phyloP scores from a whole-genome alignment of 2,113 vertebrate genomes.

The Anas platyrhynchos region DNA sequence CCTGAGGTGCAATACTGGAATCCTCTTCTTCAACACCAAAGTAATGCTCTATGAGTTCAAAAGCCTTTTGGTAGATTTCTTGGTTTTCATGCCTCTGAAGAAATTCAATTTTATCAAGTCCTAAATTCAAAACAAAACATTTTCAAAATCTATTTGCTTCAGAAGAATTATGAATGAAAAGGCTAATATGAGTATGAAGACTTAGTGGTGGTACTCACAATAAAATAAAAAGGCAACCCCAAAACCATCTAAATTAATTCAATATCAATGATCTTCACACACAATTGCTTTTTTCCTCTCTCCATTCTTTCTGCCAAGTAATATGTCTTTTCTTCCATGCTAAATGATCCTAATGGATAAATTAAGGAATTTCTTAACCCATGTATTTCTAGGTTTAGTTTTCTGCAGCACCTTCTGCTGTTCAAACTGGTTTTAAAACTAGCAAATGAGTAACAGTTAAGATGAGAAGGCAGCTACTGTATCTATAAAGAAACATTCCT shows the following conservation, averaged over 20 bases:
- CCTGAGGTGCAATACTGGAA: slow-evolving; percentile 86
- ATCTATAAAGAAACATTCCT: neutral
- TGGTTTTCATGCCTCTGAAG: slow-evolving; percentile 92
- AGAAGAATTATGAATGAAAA: neutral
- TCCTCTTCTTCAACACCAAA: slow-evolving; percentile 92
- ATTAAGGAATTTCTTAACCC: neutral
- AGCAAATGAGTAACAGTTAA: neutral
- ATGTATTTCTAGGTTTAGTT: neutral
- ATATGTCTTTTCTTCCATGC: neutral
- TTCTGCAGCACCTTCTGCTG: neutral
- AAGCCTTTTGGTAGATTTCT: slow-evolving; percentile 92
- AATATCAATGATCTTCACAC: accelerated
- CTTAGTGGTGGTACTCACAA: neutral
- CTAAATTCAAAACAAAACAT: slow-evolving; percentile 69
- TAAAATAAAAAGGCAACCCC: neutral
- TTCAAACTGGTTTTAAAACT: neutral
- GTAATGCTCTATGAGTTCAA: slow-evolving; percentile 90
- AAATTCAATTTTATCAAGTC: slow-evolving; percentile 92
- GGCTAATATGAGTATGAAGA: neutral
- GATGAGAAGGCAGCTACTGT: neutral
- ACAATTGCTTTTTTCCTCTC: neutral
- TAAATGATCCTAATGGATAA: neutral
- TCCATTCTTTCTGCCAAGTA: neutral
- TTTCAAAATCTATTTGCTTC: neutral
- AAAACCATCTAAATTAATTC: neutral